Base-by-base conservation (phyloP, 2,888 invertebrate species). In the Adelognathus sp. region DNA sequence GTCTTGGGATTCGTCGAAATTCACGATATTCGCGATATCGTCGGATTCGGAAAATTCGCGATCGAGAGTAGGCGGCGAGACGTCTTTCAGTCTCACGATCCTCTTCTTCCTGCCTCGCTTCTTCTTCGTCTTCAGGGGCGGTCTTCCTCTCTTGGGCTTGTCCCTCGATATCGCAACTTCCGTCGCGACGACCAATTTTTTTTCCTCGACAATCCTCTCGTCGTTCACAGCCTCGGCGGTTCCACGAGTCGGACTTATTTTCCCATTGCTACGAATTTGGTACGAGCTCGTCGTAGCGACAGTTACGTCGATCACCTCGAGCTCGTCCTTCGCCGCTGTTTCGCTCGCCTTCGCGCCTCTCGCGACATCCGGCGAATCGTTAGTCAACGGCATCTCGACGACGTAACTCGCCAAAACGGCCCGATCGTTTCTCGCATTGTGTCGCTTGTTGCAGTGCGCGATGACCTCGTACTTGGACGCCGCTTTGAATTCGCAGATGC, bases 401-500 rank as follows among this genome's bases (percentile, higher is more conserved):
- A 89, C 81, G 82, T 87, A 81, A 14, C 82, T 82, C 3, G 83
- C 83, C 24, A 88, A 79, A 4, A 81, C 9, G 5, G 52, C 24
- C 7, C 86, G 84, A 80, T 86, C 84, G 54, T 88, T 88, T 63
- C 93, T 93, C 33, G 94, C 92, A 83, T 94, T 93, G 86, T 96
- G 96, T 0, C 93, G 92, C 79, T 93, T 92, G 82, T 93, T 94
- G 0, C 95, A 93, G 86, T 96, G 96, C 77, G 94, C 93, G 0
- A 94, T 93, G 52, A 95, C 93, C 81, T 95, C 94, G 58, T 93
- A 93, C 83, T 94, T 95, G 11, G 93, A 92, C 82, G 94, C 95
- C 76, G 95, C 94, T 86, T 94, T 94, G 86, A 94, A 96, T 63
- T 94, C 93, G 90, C 97, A 97, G 16, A 95, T 90, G 85, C 94